These are phyloP conservation scores for Dicyrtomina minuta DNA, from an alignment of 2,888 invertebrate species.

Conservation along the genomic window DNA sequence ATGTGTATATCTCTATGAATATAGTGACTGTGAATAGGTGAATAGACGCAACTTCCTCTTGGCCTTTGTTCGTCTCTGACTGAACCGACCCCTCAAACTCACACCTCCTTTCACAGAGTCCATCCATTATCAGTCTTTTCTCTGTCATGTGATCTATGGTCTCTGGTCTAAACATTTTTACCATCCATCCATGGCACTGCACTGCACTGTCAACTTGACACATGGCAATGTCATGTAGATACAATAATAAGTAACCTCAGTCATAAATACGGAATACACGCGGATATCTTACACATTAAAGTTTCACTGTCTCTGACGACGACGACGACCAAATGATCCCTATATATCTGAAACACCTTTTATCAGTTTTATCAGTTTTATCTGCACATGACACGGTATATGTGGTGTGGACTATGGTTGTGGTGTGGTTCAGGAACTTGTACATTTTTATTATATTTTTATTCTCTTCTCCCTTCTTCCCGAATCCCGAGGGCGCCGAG, in stretches of 20 bases:
- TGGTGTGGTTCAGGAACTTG: too few species aligned
- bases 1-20: constrained; percentile 14
- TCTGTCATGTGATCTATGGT: constrained; percentile 25
- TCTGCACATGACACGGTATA: too few species aligned
- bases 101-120: constrained; percentile 26
- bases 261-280: background rate
- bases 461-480: too few species aligned
- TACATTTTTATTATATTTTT: too few species aligned
- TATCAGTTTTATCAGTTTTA: too few species aligned
- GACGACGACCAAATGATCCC: too few species aligned
- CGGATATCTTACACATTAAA: too few species aligned
- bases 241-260: background rate
- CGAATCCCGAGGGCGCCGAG: too few species aligned
- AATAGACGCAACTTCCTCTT: constrained; percentile 27
- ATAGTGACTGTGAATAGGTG: constrained; percentile 26
- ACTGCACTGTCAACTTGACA: background rate
- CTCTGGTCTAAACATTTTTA: background rate
- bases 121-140: constrained; percentile 30
- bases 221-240: background rate
- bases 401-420: too few species aligned
- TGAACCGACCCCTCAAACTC: constrained; percentile 26
- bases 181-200: background rate
- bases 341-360: too few species aligned
- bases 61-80: constrained; percentile 17
- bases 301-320: too few species aligned